phyloP scores from a whole-genome alignment of 2,113 vertebrate species.

The Morphnarchus princeps region DNA sequence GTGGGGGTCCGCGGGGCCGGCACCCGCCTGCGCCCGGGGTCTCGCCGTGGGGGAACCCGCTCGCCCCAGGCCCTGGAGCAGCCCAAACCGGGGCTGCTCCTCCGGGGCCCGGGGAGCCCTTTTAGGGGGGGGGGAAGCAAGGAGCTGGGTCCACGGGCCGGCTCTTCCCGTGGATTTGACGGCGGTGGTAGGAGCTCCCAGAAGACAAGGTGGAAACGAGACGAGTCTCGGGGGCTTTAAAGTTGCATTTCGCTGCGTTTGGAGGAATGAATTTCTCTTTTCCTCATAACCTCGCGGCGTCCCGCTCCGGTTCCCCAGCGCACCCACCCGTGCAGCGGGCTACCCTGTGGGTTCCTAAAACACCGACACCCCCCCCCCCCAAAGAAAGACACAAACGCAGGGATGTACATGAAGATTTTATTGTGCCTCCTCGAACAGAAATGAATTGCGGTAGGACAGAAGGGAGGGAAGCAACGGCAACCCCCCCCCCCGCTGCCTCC shows the following conservation, averaged over 20 bases:
- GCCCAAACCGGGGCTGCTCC: neutral
- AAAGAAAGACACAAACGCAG: neutral
- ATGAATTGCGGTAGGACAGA: neutral
- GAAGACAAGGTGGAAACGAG: neutral
- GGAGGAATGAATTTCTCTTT: neutral
- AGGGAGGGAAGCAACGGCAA: neutral
- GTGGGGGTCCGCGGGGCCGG: neutral
- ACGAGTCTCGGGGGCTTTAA: neutral
- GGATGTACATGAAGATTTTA: neutral
- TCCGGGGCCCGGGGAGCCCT: neutral
- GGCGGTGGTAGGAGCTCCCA: neutral
- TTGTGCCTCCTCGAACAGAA: constrained; percentile 6
- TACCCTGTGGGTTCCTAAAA: neutral
- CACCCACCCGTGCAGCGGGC: neutral
- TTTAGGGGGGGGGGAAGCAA: neutral
- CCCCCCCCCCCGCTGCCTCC: neutral
- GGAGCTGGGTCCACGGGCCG: neutral
- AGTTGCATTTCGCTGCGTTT: neutral
- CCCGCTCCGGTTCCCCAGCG: neutral
- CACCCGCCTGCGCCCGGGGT: neutral
- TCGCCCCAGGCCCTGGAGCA: neutral
- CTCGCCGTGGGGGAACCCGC: too few species aligned
- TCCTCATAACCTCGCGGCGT: neutral
- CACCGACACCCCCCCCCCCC: neutral
- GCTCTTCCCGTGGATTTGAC: neutral